Conservation (phyloP, 2,797 vertebrate species). For the Bovichtus variegatus region DNA sequence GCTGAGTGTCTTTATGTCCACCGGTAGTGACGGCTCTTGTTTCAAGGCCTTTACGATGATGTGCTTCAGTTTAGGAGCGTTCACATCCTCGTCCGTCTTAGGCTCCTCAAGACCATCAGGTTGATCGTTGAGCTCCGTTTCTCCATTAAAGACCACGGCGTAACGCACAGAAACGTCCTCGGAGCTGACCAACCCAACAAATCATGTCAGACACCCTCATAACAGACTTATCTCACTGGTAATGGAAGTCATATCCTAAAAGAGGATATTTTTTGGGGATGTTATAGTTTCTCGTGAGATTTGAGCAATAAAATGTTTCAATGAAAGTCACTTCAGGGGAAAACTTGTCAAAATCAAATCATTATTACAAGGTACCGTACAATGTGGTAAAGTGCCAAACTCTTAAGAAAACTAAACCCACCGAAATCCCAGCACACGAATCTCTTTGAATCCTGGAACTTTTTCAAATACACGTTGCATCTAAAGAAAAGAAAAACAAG, state of each 20-base stretch:
- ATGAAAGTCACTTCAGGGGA: conserved; percentile 19
- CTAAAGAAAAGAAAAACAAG: conserved; percentile 73
- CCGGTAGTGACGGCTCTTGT: conserved; percentile 85
- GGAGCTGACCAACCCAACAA: conserved; percentile 78
- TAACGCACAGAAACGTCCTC: conserved; percentile 88
- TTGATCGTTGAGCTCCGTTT: conserved; percentile 85
- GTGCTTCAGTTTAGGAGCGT: conserved; percentile 85
- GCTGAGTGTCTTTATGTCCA: conserved; percentile 88
- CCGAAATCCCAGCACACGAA: conserved; percentile 92
- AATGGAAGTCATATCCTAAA: conserved; percentile 23
- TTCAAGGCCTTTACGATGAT: conserved; percentile 89
- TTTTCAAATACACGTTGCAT: conserved; percentile 92
- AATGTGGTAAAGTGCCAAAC: neutral
- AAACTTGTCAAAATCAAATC: no score
- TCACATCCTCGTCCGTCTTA: conserved; percentile 52
- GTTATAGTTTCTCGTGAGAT: conserved; percentile 16
- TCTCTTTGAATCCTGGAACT: conserved; percentile 94
- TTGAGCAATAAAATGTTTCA: conserved; percentile 6
- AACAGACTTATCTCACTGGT: conserved; percentile 8
- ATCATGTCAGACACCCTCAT: conserved; percentile 36
- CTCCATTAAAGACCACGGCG: conserved; percentile 89
- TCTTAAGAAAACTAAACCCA: conserved; percentile 78
- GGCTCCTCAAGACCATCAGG: conserved; percentile 57
- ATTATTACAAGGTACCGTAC: neutral
- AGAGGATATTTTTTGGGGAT: conserved; percentile 1